Evolutionary conservation across 2,113 vertebrate genomes (phyloP).

Genomic region (Podarcis muralis): DNA sequence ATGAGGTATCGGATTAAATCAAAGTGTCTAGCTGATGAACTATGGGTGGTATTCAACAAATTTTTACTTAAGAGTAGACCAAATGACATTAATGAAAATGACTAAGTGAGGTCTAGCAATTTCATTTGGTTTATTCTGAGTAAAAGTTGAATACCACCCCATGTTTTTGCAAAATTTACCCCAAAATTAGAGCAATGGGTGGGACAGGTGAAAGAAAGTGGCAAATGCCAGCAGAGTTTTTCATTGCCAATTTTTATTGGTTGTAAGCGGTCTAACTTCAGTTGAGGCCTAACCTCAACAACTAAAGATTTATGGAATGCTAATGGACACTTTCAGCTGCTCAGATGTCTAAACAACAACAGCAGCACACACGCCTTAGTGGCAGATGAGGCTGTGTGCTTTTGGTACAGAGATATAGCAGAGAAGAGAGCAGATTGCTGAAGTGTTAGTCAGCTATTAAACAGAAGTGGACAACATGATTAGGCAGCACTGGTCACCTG

Average conservation of each 20-base stretch:
- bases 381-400: not conserved
- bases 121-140: too few species aligned
- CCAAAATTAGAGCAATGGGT: not conserved
- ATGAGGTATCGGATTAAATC: not conserved
- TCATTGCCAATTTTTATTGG: not conserved
- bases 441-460: not conserved
- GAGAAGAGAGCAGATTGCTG: not conserved
- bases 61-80: too few species aligned
- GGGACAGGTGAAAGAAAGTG: not conserved
- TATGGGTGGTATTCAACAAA: too few species aligned
- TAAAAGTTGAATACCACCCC: too few species aligned
- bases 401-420: not conserved
- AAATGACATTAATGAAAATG: too few species aligned
- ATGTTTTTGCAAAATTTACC: not conserved
- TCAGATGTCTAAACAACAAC: not conserved
- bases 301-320: not conserved
- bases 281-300: not conserved
- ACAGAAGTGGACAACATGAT: too few species aligned
- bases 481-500: too few species aligned
- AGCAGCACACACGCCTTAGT: not conserved
- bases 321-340: not conserved
- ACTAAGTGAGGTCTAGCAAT: too few species aligned
- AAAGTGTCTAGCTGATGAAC: not conserved
- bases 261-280: not conserved
- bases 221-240: not conserved